Conservation (phyloP, 2,888 invertebrate species). For the Pterostichus niger region DNA sequence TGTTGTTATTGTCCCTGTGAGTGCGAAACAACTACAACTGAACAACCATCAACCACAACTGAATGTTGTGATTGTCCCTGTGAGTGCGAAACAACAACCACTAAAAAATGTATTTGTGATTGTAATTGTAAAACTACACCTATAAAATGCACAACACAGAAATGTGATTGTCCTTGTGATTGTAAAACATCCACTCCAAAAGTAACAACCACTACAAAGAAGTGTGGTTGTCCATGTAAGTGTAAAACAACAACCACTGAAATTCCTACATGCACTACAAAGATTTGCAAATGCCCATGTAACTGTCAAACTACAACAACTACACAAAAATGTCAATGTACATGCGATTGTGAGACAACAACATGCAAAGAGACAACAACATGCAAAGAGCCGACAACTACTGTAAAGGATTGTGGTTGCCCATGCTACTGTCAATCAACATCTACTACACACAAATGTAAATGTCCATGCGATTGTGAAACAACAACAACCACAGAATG, state of each 20-base stretch:
- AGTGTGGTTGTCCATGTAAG: background rate
- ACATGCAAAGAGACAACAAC: too few species aligned
- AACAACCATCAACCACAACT: background rate
- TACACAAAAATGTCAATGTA: too few species aligned
- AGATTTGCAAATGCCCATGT: too few species aligned
- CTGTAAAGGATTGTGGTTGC: background rate
- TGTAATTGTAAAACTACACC: background rate
- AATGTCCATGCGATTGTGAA: slow-evolving; percentile 2
- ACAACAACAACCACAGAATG: slow-evolving; percentile 12
- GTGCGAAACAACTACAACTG: background rate
- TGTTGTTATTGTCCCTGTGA: background rate
- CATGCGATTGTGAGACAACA: slow-evolving; percentile 3
- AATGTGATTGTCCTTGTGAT: too few species aligned
- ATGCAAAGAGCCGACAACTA: background rate
- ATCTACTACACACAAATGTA: too few species aligned
- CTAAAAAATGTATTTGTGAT: background rate
- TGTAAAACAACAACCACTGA: background rate
- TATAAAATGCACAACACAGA: too few species aligned
- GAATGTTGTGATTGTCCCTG: background rate
- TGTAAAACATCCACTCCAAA: background rate
- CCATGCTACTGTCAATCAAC: too few species aligned
- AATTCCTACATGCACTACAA: background rate
- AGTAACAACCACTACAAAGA: background rate
- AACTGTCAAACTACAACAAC: too few species aligned
- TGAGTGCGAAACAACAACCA: too few species aligned